Conservation (phyloP, 2,797 vertebrate species). For the Lutjanus campechanus region DNA sequence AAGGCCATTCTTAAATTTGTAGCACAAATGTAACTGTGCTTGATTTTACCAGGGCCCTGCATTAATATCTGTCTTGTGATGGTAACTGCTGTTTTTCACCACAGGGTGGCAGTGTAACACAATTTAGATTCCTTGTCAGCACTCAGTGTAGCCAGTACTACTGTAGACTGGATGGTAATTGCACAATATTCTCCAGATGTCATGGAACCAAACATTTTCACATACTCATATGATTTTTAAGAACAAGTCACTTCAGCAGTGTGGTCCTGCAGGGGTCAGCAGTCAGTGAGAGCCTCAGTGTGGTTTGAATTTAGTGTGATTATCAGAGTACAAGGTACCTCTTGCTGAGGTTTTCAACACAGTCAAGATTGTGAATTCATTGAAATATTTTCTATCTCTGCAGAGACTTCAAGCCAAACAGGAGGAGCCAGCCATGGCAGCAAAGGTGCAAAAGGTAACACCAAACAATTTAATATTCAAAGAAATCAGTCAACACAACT, state of each 20-base stretch:
- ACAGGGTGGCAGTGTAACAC: slow-evolving; percentile 60
- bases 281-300: not conserved
- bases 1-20: too few relatives aligned
- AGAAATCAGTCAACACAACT: not conserved
- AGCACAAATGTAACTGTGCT: too few relatives aligned
- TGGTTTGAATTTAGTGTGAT: not conserved
- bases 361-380: not conserved
- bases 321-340: not conserved
- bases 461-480: not conserved
- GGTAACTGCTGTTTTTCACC: slow-evolving; percentile 20
- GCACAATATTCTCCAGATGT: not conserved
- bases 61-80: not conserved
- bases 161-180: not conserved
- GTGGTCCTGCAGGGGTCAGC: not conserved
- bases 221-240: not conserved
- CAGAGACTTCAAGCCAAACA: slow-evolving; percentile 48
- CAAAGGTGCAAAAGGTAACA: slow-evolving; percentile 66
- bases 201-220: not conserved
- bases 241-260: not conserved
- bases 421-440: slow-evolving; percentile 13
- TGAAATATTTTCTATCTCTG: slow-evolving; percentile 15
- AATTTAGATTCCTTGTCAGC: not conserved
- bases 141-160: too few relatives aligned
- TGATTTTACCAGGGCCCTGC: not conserved
- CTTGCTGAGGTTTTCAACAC: not conserved